Base-by-base conservation (phyloP, 2,797 vertebrate species). In the Trachurus trachurus region DNA sequence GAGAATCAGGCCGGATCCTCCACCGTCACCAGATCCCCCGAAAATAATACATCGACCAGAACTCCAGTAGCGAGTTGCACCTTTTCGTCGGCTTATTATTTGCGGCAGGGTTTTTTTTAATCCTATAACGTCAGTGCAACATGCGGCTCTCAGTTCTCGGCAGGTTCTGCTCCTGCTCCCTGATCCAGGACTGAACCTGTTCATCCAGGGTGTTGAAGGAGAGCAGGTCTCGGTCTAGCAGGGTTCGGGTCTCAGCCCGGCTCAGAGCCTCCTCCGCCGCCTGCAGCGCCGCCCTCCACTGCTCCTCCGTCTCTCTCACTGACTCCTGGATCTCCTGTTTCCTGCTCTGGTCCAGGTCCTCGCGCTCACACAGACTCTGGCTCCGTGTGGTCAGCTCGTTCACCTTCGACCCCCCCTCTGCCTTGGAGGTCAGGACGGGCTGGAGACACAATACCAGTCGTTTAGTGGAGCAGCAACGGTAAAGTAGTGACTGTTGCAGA, bases 391-490 rank as follows among this genome's bases (percentile, higher is more conserved):
- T 89, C 52, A 96, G 86, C 39, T 78, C 66, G 37, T 87, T 83
- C 80, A 97, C 60, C 91, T 95, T 96, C 49, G 90, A 79, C 17
- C 95, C 93, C 26, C 95, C 96, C 85, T 95, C 94, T 0, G 89
- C n/a, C 82, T 58, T 91, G 77, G 75, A 88, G 63, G 81, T 90
- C 83, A 95, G 90, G 42, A 98, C 87, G 77, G 88, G 92, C 97
- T 98, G 77, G 50, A 0, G 54, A 82, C 16, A 79, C 39, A 58
- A 40, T n/a, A n/a, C n/a, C n/a, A n/a, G n/a, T n/a, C n/a, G n/a
- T n/a, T n/a, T n/a, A n/a, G n/a, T n/a, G n/a, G n/a, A n/a, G n/a
- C n/a, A n/a, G n/a, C n/a, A n/a, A n/a, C n/a, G n/a, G n/a, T n/a
- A n/a, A n/a, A n/a, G n/a, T n/a, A n/a, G n/a, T n/a, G n/a, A n/a